Evolutionary conservation across 2,797 vertebrate genomes (phyloP).

Genomic region (Gallinago solitaria): DNA sequence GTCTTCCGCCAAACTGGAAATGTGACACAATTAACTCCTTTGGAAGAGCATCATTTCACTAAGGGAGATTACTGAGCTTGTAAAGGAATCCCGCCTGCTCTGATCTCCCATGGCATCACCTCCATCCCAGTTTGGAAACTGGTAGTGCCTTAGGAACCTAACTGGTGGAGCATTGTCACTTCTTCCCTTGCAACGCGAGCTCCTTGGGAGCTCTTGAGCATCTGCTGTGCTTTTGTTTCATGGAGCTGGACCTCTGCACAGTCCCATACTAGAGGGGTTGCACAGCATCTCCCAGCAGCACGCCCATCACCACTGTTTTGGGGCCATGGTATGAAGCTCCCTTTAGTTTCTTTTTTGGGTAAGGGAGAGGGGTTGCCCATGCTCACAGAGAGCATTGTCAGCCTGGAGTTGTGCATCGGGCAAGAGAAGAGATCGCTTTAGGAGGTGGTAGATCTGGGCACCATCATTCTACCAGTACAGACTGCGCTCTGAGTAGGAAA

Average conservation of each 20-base stretch:
- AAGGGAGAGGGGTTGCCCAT: not conserved
- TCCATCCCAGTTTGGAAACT: not conserved
- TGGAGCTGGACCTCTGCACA: not conserved
- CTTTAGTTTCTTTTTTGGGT: not conserved
- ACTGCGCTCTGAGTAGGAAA: slow-evolving; percentile 8
- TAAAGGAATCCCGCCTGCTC: not conserved
- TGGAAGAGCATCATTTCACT: not conserved
- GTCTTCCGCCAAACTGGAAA: not conserved
- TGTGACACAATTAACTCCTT: not conserved
- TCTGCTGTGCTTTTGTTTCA: not conserved
- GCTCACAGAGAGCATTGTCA: not conserved
- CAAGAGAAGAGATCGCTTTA: not conserved
- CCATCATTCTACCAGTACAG: not conserved
- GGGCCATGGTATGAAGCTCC: not conserved
- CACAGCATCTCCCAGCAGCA: not conserved
- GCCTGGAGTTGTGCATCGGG: not conserved
- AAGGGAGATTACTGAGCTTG: not conserved
- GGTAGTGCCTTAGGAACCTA: not conserved
- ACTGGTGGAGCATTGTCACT: not conserved
- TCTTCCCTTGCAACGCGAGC: not conserved
- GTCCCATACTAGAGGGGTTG: no score
- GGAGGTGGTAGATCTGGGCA: not conserved
- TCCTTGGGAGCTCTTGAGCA: not conserved
- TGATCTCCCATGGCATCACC: not conserved
- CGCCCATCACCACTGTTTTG: not conserved